phyloP scores from a whole-genome alignment of 2,888 invertebrate genomes.

The Dichetophora obliterata region DNA sequence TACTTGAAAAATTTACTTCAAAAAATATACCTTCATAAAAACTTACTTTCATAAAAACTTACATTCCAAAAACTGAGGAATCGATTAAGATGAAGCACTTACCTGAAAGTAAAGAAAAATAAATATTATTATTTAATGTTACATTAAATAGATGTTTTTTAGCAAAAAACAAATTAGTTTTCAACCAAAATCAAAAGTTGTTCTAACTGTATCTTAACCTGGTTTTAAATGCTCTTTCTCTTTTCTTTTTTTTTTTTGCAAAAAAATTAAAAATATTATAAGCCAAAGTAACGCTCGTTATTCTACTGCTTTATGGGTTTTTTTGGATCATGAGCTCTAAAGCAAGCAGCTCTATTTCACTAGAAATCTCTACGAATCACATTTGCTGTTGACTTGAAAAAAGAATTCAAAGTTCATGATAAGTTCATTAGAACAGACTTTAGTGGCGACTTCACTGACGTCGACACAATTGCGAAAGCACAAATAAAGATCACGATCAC shows the following conservation, averaged over 20 bases:
- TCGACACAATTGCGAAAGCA: background rate
- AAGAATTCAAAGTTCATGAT: constrained; percentile 28
- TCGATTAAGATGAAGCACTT: too few species aligned
- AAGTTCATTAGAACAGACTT: constrained; percentile 39
- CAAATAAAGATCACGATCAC: constrained; percentile 18
- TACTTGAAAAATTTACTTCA: too few species aligned
- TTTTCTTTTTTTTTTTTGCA: background rate
- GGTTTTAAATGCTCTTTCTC: constrained; percentile 2
- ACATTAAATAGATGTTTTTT: background rate
- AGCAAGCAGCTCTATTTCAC: constrained; percentile 20
- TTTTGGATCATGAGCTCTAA: background rate
- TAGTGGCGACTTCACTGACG: background rate
- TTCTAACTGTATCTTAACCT: constrained; percentile 17
- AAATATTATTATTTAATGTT: too few species aligned
- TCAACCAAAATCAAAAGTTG: background rate
- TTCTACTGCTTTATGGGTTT: background rate
- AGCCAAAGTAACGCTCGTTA: background rate
- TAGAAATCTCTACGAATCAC: background rate
- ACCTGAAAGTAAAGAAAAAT: constrained; percentile 10
- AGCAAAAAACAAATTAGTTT: background rate
- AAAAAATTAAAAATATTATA: background rate
- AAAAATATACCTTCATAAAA: too few species aligned
- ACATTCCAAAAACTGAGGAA: too few species aligned
- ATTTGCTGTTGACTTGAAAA: constrained; percentile 1
- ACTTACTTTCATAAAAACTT: too few species aligned